Base-by-base conservation (phyloP, 2,113 vertebrate species). In the Blennius ocellaris region DNA sequence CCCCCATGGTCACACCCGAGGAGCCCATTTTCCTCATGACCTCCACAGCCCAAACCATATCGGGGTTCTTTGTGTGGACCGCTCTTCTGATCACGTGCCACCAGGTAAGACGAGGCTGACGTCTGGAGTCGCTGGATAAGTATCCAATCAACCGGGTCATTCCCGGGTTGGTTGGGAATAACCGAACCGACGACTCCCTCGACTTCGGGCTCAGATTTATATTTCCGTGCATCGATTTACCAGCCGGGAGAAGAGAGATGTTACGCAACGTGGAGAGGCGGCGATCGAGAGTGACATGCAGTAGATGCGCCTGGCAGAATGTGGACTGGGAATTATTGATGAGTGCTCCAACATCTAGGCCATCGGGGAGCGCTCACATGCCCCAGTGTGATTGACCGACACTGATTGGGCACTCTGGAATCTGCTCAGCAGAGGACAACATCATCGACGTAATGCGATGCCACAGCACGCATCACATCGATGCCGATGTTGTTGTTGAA, bases 61-160 rank as follows among this genome's bases (percentile, higher is more conserved):
- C 97, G 1, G 97, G 97, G 11, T 95, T 97, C 89, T 99, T 99
- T 65, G 97, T 98, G 14, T 99, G 97, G 97, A 97, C 96, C 0
- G 97, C 97, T 54, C 93, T 98, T 76, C 95, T 98, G 38, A 94
- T 98, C 90, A 99, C 97, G 70, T 97, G 97, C 86, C 97, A 98
- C 84, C 97, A 99, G 97, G 97, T 98, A 88, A 89, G 76, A 21
- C 43, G 30, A 16, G 3, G 17, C 8, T 41, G 36, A 40, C 3
- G 16, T 62, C 58, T 54, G 21, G 15, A 55, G 45, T 8, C 14
- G 44, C 1, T 0, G 63, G 21, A 1, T 57, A 47, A n/a, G n/a
- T n/a, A n/a, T n/a, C n/a, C n/a, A n/a, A n/a, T n/a, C n/a, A n/a
- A n/a, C n/a, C n/a, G n/a, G n/a, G n/a, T n/a, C n/a, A 11, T 58